These are phyloP conservation scores for Melikaiella ostensackeni DNA, from an alignment of 2,888 invertebrate species.

Conservation along the genomic window DNA sequence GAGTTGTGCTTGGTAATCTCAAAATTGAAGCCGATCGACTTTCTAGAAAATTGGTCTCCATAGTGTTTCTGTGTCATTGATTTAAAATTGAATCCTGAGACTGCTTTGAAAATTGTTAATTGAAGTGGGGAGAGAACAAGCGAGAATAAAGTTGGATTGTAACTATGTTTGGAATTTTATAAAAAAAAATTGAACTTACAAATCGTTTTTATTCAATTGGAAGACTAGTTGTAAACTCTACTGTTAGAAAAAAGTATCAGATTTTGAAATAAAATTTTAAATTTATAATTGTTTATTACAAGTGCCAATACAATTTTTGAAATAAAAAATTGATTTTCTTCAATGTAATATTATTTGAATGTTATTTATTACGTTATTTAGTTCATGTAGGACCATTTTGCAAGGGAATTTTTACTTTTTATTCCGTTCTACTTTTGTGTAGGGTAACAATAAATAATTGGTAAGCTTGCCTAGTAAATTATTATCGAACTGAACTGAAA, in stretches of 20 bases:
- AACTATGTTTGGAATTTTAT: not conserved
- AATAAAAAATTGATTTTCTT: no score
- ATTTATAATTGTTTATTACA: no score
- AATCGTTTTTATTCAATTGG: no score
- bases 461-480: not conserved
- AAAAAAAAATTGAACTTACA: not conserved
- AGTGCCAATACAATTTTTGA: no score
- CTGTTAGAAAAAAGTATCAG: no score
- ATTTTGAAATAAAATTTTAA: no score
- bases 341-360: no score
- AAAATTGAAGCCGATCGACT: not conserved
- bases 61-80: not conserved
- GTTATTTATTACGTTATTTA: no score
- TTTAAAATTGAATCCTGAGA: not conserved
- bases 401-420: no score
- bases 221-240: no score
- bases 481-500: not conserved
- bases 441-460: not conserved
- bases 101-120: not conserved
- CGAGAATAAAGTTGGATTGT: not conserved
- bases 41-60: not conserved
- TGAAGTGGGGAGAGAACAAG: not conserved
- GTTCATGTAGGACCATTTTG: no score
- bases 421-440: no score
- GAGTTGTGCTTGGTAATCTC: not conserved